Conservation (phyloP, 2,113 vertebrate species). For the Rhinichthys klamathensis region DNA sequence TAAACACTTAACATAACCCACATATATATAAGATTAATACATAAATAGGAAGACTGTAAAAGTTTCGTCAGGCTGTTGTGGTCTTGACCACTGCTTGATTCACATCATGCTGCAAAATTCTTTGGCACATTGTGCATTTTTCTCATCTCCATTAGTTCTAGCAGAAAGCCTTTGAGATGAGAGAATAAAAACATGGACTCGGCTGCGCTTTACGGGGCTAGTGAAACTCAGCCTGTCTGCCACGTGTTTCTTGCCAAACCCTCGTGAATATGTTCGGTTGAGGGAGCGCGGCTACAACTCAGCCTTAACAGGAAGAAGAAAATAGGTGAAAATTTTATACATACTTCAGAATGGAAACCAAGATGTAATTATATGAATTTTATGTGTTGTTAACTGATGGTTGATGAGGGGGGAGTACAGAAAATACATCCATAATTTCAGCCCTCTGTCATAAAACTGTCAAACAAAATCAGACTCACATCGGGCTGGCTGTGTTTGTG, state of each 20-base stretch:
- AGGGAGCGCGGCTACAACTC: constrained; percentile 71
- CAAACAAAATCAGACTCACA: constrained; percentile 77
- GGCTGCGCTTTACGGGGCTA: constrained; percentile 32
- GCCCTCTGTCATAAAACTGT: constrained; percentile 76
- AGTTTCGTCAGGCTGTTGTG: constrained; percentile 10
- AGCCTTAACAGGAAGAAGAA: constrained; percentile 73
- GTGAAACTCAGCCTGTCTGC: constrained; percentile 50
- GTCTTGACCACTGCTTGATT: constrained; percentile 14
- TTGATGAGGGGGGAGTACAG: constrained; percentile 71
- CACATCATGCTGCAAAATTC: constrained; percentile 16
- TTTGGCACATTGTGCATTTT: constrained; percentile 19
- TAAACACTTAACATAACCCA: background rate
- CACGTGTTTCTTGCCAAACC: constrained; percentile 38
- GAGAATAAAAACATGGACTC: constrained; percentile 26
- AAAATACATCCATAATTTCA: constrained; percentile 79
- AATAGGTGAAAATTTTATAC: constrained; percentile 82
- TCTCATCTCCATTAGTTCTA: constrained; percentile 21
- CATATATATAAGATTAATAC: background rate
- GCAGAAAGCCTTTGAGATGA: constrained; percentile 15
- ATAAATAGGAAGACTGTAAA: constrained; percentile 33
- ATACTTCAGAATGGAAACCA: constrained; percentile 78
- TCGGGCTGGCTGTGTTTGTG: constrained; percentile 67
- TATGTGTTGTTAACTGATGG: constrained; percentile 82
- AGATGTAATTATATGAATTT: constrained; percentile 79
- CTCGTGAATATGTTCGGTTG: constrained; percentile 64